phyloP scores from a whole-genome alignment of 2,888 invertebrate species.

The Amblyteles armatorius region DNA sequence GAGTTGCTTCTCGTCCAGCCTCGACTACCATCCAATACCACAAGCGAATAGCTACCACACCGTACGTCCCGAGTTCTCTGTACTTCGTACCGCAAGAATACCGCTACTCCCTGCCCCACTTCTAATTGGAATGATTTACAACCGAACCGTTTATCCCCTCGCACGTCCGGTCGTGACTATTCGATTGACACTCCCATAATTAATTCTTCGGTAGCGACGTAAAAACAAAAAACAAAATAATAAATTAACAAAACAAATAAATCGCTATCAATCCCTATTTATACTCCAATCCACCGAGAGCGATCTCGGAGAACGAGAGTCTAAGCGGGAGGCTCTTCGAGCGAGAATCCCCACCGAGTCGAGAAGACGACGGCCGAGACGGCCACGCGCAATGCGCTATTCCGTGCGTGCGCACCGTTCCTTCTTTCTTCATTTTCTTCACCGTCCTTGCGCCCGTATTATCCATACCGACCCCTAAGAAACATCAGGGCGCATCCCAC shows the following conservation, averaged over 20 bases:
- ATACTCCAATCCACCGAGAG: background rate
- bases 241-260: slow-evolving; percentile 12
- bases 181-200: slow-evolving; percentile 4
- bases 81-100: slow-evolving; percentile 25
- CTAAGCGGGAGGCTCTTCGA: slow-evolving; percentile 49
- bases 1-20: slow-evolving; percentile 4
- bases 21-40: slow-evolving; percentile 32
- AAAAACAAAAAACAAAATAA: background rate
- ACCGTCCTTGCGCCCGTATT: slow-evolving; percentile 16
- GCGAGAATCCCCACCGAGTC: slow-evolving; percentile 46
- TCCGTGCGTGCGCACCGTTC: slow-evolving; percentile 14
- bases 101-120: background rate
- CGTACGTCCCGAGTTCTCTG: slow-evolving; percentile 2
- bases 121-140: slow-evolving; percentile 71
- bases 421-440: slow-evolving; percentile 10
- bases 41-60: slow-evolving; percentile 11
- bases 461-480: background rate
- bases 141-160: slow-evolving; percentile 21
- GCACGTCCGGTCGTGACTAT: slow-evolving; percentile 35
- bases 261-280: slow-evolving; percentile 10
- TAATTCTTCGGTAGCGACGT: background rate
- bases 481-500: background rate
- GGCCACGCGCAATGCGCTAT: slow-evolving; percentile 48
- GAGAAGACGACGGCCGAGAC: slow-evolving; percentile 14
- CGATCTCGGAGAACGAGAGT: slow-evolving; percentile 3